These are phyloP conservation scores for Tarsius wallacei DNA, from an alignment of 2,797 vertebrate genomes.

Conservation along the genomic window DNA sequence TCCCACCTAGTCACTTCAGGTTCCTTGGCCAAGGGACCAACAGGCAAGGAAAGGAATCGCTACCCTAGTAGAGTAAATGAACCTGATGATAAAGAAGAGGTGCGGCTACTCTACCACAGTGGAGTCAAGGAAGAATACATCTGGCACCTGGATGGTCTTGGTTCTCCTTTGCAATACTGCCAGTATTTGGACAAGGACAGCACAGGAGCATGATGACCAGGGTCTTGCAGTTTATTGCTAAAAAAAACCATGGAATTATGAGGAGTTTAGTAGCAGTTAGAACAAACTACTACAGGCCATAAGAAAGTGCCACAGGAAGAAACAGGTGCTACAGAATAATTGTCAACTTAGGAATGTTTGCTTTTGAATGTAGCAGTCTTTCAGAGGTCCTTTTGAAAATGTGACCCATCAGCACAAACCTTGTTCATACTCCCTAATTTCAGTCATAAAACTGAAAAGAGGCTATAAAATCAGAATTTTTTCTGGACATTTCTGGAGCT, in stretches of 20 bases:
- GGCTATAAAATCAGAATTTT: neutral
- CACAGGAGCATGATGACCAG: neutral
- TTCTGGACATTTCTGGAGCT: neutral
- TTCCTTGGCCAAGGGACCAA: neutral
- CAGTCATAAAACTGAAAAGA: neutral
- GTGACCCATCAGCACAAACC: neutral
- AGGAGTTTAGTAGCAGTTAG: neutral
- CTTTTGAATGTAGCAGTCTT: neutral
- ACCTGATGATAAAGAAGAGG: neutral
- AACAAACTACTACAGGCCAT: neutral
- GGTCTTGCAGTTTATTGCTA: neutral
- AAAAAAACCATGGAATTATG: neutral
- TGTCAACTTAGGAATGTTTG: neutral
- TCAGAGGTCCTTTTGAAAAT: neutral
- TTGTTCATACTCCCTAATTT: neutral
- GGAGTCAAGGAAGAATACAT: neutral
- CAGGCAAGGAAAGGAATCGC: neutral
- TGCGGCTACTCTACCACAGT: neutral
- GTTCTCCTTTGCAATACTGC: neutral
- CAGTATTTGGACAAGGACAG: neutral
- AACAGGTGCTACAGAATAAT: neutral
- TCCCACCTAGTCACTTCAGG: neutral
- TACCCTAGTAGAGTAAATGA: neutral
- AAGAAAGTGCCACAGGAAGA: neutral
- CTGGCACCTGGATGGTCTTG: neutral